These are phyloP conservation scores for Phaedon cochleariae DNA, from an alignment of 2,888 invertebrate genomes.

Conservation along the genomic window DNA sequence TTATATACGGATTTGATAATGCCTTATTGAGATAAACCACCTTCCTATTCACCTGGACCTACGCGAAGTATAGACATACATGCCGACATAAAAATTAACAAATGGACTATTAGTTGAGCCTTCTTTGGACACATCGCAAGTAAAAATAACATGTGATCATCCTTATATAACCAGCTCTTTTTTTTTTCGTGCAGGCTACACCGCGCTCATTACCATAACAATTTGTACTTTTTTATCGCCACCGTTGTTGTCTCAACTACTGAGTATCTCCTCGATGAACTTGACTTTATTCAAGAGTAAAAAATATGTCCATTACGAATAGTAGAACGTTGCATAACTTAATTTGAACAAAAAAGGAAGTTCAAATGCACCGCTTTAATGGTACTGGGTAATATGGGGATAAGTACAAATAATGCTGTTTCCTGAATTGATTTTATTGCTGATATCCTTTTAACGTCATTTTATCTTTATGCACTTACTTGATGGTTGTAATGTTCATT, in stretches of 20 bases:
- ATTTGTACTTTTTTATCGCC: constrained; percentile 26
- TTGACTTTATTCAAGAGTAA: constrained; percentile 22
- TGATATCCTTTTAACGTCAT: constrained; percentile 35
- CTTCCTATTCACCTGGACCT: neutral
- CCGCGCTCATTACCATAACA: constrained; percentile 19
- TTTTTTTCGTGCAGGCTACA: neutral
- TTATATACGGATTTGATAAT: neutral
- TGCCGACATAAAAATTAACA: neutral
- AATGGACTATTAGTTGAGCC: neutral
- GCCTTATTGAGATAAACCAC: neutral
- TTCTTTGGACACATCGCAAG: neutral
- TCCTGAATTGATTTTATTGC: constrained; percentile 41
- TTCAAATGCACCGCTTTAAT: constrained; percentile 37
- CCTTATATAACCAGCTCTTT: constrained; percentile 1
- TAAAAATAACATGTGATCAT: neutral
- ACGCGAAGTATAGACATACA: neutral
- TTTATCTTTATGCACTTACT: constrained; percentile 27
- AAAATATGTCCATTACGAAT: constrained; percentile 35
- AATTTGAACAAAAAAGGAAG: constrained; percentile 41
- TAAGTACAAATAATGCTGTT: constrained; percentile 40
- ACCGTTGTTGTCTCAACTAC: constrained; percentile 14
- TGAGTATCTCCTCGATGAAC: constrained; percentile 22
- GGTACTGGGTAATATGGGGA: constrained; percentile 34
- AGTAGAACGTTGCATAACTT: constrained; percentile 39
- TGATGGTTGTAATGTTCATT: constrained; percentile 27